These are phyloP conservation scores for Anguilla anguilla DNA, from an alignment of 2,797 vertebrate genomes.

Conservation along the genomic window DNA sequence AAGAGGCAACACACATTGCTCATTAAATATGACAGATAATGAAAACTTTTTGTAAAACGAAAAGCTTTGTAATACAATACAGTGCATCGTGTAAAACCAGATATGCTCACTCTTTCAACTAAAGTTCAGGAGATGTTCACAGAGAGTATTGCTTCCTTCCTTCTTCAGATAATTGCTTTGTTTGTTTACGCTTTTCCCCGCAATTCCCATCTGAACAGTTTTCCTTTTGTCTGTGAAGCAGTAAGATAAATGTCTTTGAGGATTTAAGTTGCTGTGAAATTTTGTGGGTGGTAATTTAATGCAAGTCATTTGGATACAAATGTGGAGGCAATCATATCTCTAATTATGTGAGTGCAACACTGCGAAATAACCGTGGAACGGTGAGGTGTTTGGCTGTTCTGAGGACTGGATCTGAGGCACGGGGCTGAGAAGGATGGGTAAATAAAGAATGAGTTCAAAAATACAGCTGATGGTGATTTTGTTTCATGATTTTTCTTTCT, in stretches of 20 bases:
- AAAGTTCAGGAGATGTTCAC: background rate
- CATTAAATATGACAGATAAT: background rate
- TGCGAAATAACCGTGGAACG: background rate
- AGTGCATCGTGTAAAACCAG: background rate
- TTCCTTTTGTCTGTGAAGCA: background rate
- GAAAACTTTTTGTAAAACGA: background rate
- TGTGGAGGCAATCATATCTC: slow-evolving; percentile 21
- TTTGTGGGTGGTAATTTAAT: slow-evolving; percentile 30
- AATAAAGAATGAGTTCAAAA: background rate
- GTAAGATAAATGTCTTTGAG: slow-evolving; percentile 26
- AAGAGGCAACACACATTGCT: background rate
- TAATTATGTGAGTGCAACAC: slow-evolving; percentile 20
- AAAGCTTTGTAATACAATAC: background rate
- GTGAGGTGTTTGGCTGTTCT: background rate
- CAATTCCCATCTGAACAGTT: slow-evolving; percentile 20
- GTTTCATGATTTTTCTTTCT: background rate
- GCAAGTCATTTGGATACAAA: slow-evolving; percentile 30
- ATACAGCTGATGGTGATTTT: background rate
- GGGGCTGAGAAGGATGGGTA: background rate
- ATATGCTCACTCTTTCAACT: background rate
- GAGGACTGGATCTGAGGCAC: background rate
- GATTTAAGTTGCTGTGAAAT: slow-evolving; percentile 24
- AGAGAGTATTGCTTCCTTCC: background rate
- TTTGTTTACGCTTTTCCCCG: background rate
- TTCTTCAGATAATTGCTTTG: background rate